These are phyloP conservation scores for Enteromius argenteus DNA, from an alignment of 2,797 vertebrate genomes.

Conservation along the genomic window DNA sequence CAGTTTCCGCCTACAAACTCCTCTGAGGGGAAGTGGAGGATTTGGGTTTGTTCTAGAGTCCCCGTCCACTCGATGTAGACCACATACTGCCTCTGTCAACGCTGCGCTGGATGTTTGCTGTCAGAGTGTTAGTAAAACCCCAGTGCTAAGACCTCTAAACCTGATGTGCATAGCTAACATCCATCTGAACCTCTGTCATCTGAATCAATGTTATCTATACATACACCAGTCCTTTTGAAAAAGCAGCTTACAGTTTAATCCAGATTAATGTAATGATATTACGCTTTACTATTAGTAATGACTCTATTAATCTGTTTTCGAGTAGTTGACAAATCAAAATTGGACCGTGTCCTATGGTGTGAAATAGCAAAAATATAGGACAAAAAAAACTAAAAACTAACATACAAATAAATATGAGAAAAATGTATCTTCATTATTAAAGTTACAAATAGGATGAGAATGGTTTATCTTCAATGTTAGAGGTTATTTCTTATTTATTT, in stretches of 20 bases:
- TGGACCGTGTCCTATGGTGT: too few relatives aligned
- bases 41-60: slow-evolving; percentile 15
- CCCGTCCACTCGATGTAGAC: neutral
- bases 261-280: neutral
- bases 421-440: too few relatives aligned
- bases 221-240: neutral
- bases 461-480: too few relatives aligned
- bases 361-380: too few relatives aligned
- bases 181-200: neutral
- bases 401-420: too few relatives aligned
- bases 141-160: neutral
- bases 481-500: too few relatives aligned
- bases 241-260: neutral
- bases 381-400: too few relatives aligned
- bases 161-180: neutral
- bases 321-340: too few relatives aligned
- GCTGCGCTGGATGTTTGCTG: neutral
- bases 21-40: slow-evolving; percentile 34
- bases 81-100: neutral
- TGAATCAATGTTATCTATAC: neutral
- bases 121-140: slow-evolving; percentile 1
- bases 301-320: neutral
- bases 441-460: too few relatives aligned
- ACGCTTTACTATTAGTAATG: neutral
- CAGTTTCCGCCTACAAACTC: slow-evolving; percentile 34